Percentiles rank a stretch among this genome's conserved stretches.
Evolutionary conservation across 2,888 invertebrate species (phyloP).

Genomic region (Xestia c-nigrum): DNA sequence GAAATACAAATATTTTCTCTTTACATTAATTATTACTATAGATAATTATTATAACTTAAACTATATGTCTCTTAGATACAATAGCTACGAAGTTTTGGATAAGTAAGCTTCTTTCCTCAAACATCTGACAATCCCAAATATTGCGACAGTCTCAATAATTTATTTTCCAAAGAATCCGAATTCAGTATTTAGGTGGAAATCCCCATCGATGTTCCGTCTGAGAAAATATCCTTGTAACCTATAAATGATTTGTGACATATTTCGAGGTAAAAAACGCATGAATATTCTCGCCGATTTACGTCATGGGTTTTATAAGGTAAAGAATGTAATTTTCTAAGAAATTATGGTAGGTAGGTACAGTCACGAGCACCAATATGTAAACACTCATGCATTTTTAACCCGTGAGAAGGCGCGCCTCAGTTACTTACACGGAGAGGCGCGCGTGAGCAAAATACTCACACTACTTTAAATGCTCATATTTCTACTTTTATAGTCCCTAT

Average conservation of each 20-base stretch:
- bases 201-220: not conserved
- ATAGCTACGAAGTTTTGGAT: not conserved
- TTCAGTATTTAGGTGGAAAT: not conserved
- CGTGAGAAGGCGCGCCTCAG: too few species aligned
- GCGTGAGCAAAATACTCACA: too few species aligned
- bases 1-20: too few species aligned
- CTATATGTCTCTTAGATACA: not conserved
- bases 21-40: too few species aligned
- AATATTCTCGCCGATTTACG: not conserved
- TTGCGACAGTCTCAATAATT: not conserved
- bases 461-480: too few species aligned
- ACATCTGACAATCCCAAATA: not conserved
- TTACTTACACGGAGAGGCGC: too few species aligned
- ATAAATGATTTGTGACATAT: not conserved
- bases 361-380: too few species aligned
- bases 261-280: not conserved
- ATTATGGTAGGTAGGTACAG: too few species aligned
- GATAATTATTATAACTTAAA: not conserved
- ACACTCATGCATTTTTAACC: too few species aligned
- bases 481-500: too few species aligned
- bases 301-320: not conserved
- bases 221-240: conserved; percentile 5
- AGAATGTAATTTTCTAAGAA: not conserved
- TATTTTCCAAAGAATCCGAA: not conserved
- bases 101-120: not conserved